phyloP scores from a whole-genome alignment of 2,888 invertebrate genomes.

The Diaperis boleti region DNA sequence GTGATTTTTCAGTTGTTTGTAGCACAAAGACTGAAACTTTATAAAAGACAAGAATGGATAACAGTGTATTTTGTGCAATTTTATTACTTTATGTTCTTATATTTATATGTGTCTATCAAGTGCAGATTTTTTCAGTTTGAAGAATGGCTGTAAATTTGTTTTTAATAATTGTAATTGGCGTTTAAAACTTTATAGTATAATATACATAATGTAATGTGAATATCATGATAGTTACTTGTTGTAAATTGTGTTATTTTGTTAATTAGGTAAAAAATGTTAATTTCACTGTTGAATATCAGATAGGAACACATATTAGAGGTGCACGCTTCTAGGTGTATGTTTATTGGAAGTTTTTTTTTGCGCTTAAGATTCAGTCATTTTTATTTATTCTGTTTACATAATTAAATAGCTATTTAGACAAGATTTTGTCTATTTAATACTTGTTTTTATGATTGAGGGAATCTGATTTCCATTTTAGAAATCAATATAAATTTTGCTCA shows the following conservation, averaged over 20 bases:
- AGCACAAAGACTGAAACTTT: not conserved
- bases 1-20: not conserved
- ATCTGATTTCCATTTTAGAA: constrained; percentile 7
- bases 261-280: constrained; percentile 14
- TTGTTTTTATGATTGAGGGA: constrained; percentile 12
- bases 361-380: constrained; percentile 1
- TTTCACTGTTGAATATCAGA: constrained; percentile 29
- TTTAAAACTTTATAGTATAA: not conserved
- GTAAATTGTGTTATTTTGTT: constrained; percentile 24
- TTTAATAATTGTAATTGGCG: not conserved
- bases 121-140: not conserved
- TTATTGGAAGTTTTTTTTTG: constrained; percentile 15
- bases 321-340: constrained; percentile 29
- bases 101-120: not conserved
- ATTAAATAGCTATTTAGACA: constrained; percentile 3
- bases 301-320: constrained; percentile 16
- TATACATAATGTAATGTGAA: not conserved
- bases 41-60: too few species aligned
- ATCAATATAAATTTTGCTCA: constrained; percentile 12
- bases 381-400: not conserved
- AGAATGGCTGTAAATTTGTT: not conserved
- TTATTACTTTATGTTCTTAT: too few species aligned
- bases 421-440: constrained; percentile 10
- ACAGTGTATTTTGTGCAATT: too few species aligned
- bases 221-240: constrained; percentile 18